Evolutionary conservation across 2,113 vertebrate genomes (phyloP), one percentile per base, ranked within the genome.

Genomic region (Triplophysa rosa): DNA sequence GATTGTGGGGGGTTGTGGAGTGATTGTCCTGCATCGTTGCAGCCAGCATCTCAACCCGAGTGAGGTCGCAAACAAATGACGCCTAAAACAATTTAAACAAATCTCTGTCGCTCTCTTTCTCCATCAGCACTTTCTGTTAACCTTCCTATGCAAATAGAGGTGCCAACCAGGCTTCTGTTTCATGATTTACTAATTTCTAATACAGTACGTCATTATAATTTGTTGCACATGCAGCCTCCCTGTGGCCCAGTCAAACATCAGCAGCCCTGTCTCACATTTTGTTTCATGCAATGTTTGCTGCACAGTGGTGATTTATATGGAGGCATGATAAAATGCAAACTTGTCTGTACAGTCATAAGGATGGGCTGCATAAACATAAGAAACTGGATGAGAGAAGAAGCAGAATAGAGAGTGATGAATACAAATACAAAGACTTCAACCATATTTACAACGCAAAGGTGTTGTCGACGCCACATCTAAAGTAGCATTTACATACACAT

Each of bases 11-110:
- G 78, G 81, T 80, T 79, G 40, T 52, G 86, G 84, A 85, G 76
- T 65, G 81, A 90, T 82, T 78, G 83, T 66, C 68, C 69, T 26
- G 29, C 59, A 59, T 84, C 33, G 80, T 72, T 69, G 24, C 14
- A 40, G 65, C 79, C 67, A 71, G 33, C 26, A 11, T 26, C 26
- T 71, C 68, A 69, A 68, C 78, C 58, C 10, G 70, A 85, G 80
- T 52, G 74, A 84, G 62, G 73, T 78, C 80, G 56, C n/a, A 26
- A 64, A 78, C 75, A 87, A 85, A 90, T 88, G 84, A 90, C 75
- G 77, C 80, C 76, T 82, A 24, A 82, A 82, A 78, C 75, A 78
- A 71, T 47, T 29, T 21, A 70, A 80, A 80, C 59, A 26, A 75
- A 66, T 78, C 21, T 65, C 8, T 49, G 23, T 52, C 1, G 8